These are phyloP conservation scores for Tiphia femorata DNA, from an alignment of 2,888 invertebrate species.

Conservation along the genomic window DNA sequence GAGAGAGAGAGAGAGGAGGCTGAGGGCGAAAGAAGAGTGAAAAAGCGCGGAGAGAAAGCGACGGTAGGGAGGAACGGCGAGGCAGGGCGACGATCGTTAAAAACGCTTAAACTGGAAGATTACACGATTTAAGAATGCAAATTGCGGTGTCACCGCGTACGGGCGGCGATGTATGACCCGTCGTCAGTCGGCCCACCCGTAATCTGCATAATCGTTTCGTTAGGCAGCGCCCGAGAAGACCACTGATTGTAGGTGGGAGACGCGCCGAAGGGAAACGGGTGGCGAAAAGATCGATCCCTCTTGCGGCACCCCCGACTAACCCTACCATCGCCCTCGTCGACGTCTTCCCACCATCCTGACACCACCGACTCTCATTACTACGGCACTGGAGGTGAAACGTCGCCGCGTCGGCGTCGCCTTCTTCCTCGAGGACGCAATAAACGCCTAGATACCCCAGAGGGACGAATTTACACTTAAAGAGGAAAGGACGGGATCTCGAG, in stretches of 20 bases:
- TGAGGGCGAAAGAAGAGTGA: background rate
- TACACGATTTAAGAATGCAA: conserved; percentile 63
- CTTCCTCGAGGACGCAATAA: conserved; percentile 7
- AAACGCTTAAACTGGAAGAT: conserved; percentile 58
- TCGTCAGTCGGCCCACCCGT: conserved; percentile 29
- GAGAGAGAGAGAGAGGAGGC: background rate
- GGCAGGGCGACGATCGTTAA: conserved; percentile 39
- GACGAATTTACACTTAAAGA: conserved; percentile 8
- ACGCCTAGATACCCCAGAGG: conserved; percentile 13
- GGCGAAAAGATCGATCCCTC: conserved; percentile 48
- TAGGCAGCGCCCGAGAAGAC: conserved; percentile 33
- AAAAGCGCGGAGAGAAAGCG: no score
- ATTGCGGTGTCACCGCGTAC: conserved; percentile 62
- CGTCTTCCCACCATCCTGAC: background rate
- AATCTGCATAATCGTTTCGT: conserved; percentile 61
- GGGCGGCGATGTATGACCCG: conserved; percentile 47
- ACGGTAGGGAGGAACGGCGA: background rate
- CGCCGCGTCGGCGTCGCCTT: conserved; percentile 11
- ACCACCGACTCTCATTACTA: background rate
- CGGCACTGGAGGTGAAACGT: conserved; percentile 7
- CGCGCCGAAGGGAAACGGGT: conserved; percentile 52
- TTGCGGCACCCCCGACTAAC: background rate
- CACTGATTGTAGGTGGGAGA: conserved; percentile 56
- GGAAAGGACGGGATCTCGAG: background rate
- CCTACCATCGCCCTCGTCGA: background rate